Conservation (phyloP, 2,113 vertebrate species). For the Turdus rufiventris region DNA sequence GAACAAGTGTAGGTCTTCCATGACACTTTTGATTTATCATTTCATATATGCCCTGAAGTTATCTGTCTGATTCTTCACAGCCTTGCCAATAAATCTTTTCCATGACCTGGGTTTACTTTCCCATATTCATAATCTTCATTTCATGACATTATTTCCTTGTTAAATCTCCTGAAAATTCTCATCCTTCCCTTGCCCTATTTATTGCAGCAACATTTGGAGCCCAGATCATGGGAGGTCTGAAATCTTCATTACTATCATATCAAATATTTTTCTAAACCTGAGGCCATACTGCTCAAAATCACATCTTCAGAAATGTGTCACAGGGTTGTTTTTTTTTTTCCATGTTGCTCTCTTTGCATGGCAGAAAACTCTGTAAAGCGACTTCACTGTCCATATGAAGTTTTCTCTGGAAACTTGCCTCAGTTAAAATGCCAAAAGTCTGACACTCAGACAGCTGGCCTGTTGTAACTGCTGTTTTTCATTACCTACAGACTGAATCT, state of each 20-base stretch:
- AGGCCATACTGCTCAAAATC: not conserved
- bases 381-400: not conserved
- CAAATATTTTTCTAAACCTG: not conserved
- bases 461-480: not conserved
- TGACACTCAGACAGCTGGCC: not conserved
- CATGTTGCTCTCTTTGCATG: not conserved
- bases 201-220: not conserved
- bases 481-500: not conserved
- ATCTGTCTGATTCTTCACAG: not conserved
- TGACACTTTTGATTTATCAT: not conserved
- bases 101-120: not conserved
- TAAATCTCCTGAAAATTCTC: not conserved
- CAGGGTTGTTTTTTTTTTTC: not conserved
- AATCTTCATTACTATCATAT: fast-evolving
- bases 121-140: not conserved
- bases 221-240: not conserved
- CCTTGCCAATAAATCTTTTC: not conserved
- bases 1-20: not conserved
- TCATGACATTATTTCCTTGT: not conserved
- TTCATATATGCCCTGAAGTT: not conserved
- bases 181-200: not conserved
- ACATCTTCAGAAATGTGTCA: not conserved
- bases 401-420: not conserved
- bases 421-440: not conserved
- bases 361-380: not conserved